Percentiles rank a stretch among this genome's conserved stretches.
Evolutionary conservation across 2,797 vertebrate species (phyloP).

Genomic region (Lateolabrax maculatus): DNA sequence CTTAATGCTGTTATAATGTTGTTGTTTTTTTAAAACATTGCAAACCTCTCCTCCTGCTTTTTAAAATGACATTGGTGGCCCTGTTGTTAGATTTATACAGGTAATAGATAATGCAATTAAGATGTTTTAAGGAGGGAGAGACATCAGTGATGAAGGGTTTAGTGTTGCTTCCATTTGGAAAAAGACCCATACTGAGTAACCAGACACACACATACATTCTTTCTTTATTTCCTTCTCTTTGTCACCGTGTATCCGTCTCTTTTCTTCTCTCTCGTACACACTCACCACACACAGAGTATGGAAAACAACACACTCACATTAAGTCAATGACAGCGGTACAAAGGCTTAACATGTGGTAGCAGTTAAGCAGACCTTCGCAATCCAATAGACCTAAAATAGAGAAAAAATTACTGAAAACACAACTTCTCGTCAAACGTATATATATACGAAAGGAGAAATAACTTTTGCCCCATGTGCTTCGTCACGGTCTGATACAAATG

Average conservation of each 20-base stretch:
- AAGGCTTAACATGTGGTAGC: constrained; percentile 73
- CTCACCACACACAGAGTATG: constrained; percentile 67
- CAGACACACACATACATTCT: constrained; percentile 22
- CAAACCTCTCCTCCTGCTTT: constrained; percentile 25
- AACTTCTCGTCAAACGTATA: constrained; percentile 30
- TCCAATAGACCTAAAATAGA: constrained; percentile 60
- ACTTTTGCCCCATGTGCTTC: constrained; percentile 4
- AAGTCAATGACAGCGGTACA: constrained; percentile 69
- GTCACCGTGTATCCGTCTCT: constrained; percentile 41
- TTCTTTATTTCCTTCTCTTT: constrained; percentile 38
- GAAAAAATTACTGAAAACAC: constrained; percentile 48
- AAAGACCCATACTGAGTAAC: constrained; percentile 11
- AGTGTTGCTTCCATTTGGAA: constrained; percentile 23
- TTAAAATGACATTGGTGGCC: constrained; percentile 45
- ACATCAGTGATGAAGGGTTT: constrained; percentile 23
- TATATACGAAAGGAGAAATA: constrained; percentile 23
- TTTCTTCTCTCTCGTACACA: constrained; percentile 35
- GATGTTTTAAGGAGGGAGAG: constrained; percentile 6
- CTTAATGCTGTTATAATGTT: constrained; percentile 29
- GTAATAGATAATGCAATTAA: constrained; percentile 10
- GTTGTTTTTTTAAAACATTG: constrained; percentile 24
- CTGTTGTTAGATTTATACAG: constrained; percentile 15
- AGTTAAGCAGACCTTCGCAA: constrained; percentile 71
- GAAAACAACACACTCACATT: constrained; percentile 73
- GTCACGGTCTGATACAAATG: constrained; percentile 1